A percentile compares a stretch with the other conserved stretches of the same genome.
Evolutionary conservation across 2,797 vertebrate genomes (phyloP).

Genomic region (Pangasius djambal): DNA sequence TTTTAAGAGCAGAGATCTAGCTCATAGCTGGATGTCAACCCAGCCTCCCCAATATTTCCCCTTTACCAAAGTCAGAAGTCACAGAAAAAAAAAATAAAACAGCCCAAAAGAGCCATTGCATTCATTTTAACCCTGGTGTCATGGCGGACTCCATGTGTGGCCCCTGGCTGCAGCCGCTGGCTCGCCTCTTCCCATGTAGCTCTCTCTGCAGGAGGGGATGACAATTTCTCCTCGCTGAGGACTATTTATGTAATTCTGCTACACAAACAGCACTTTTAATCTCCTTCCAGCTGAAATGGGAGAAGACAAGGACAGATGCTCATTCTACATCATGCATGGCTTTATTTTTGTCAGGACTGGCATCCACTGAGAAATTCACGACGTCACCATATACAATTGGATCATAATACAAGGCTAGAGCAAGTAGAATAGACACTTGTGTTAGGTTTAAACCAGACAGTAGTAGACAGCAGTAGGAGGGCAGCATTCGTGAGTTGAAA

Average conservation of each 20-base stretch:
- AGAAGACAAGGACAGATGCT: constrained; percentile 58
- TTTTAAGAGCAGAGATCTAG: constrained; percentile 29
- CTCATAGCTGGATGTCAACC: constrained; percentile 4
- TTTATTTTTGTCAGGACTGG: constrained; percentile 53
- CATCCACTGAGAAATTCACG: constrained; percentile 54
- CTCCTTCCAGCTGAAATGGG: constrained; percentile 61
- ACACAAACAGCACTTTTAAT: constrained; percentile 74
- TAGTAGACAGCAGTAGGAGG: not conserved
- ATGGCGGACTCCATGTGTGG: constrained; percentile 74
- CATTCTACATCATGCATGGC: constrained; percentile 43
- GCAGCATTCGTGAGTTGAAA: not conserved
- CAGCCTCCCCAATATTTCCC: not conserved
- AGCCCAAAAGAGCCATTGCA: constrained; percentile 54
- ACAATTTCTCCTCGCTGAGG: constrained; percentile 42
- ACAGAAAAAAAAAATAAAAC: constrained; percentile 42
- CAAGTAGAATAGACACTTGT: not conserved
- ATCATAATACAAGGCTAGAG: not conserved
- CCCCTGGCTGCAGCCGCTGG: constrained; percentile 50
- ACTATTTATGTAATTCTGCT: constrained; percentile 70
- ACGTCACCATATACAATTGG: constrained; percentile 49
- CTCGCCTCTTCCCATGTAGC: constrained; percentile 71
- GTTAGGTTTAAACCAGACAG: not conserved
- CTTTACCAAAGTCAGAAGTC: constrained; percentile 37
- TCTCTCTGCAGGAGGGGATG: constrained; percentile 62
- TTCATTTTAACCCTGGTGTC: constrained; percentile 64